Percentiles rank a stretch among this genome's conserved stretches.
phyloP scores from a whole-genome alignment of 1,140 invertebrate species.

The Agrilus planipennis region DNA sequence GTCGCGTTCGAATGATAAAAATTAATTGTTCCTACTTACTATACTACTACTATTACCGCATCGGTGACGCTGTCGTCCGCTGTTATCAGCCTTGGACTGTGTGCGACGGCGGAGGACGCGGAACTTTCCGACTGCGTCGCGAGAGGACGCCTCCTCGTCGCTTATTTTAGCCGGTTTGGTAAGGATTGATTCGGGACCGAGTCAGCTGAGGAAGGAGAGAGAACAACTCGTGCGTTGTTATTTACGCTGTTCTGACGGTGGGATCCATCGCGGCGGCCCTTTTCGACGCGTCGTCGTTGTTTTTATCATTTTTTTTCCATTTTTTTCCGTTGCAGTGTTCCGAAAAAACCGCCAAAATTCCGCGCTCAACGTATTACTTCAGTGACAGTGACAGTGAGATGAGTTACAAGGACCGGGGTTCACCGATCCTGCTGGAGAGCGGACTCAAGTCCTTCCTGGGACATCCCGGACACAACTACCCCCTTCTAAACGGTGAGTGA shows the following conservation, averaged over 20 bases:
- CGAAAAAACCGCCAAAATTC: slow-evolving; percentile 32
- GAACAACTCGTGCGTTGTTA: too few species aligned
- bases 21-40: too few species aligned
- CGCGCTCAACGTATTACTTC: slow-evolving; percentile 32
- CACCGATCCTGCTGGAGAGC: slow-evolving; percentile 32
- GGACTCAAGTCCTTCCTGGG: slow-evolving; percentile 34
- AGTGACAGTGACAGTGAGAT: slow-evolving; percentile 36
- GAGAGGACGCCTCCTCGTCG: too few species aligned
- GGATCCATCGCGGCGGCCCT: slow-evolving; percentile 4
- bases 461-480: slow-evolving; percentile 33
- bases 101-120: slow-evolving; percentile 15
- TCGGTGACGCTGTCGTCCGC: too few species aligned
- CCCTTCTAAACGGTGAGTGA: slow-evolving; percentile 33
- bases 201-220: too few species aligned
- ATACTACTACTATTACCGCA: too few species aligned
- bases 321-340: slow-evolving; percentile 21
- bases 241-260: slow-evolving; percentile 14
- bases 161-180: too few species aligned
- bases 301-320: too few species aligned
- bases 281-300: too few species aligned
- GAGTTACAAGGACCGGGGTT: slow-evolving; percentile 34
- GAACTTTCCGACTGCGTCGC: slow-evolving; percentile 20
- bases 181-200: slow-evolving; percentile 28
- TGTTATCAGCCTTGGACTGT: slow-evolving; percentile 33
- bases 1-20: too few species aligned